Conservation (phyloP, 2,113 vertebrate genomes). For the Motacilla alba region DNA sequence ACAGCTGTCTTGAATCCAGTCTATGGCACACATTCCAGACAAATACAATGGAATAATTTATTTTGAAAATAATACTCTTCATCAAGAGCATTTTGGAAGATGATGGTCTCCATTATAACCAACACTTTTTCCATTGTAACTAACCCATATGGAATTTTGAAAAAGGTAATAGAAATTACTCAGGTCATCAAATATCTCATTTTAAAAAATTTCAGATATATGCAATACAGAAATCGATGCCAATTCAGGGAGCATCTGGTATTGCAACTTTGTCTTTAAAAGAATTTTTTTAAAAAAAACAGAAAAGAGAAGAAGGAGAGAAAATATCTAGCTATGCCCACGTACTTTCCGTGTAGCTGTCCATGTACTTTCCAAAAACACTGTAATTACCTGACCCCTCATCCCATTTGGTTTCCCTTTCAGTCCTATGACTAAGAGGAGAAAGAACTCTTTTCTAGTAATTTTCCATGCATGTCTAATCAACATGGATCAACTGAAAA, state of each 20-base stretch:
- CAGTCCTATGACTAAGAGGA: background rate
- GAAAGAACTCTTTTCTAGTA: background rate
- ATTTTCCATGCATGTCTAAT: background rate
- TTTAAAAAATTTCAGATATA: background rate
- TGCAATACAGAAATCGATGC: background rate
- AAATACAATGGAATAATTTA: slow-evolving; percentile 68
- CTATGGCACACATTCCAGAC: background rate
- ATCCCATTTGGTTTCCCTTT: background rate
- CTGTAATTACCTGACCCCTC: background rate
- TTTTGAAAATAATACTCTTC: slow-evolving; percentile 75
- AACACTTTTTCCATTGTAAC: slow-evolving; percentile 76
- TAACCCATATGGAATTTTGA: slow-evolving; percentile 76
- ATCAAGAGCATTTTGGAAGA: slow-evolving; percentile 74
- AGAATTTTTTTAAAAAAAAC: background rate
- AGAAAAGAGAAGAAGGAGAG: background rate
- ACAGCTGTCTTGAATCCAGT: slow-evolving; percentile 73
- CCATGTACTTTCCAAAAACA: background rate
- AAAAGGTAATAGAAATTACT: slow-evolving; percentile 68
- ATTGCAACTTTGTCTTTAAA: background rate
- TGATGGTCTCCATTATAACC: slow-evolving; percentile 21
- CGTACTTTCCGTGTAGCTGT: background rate
- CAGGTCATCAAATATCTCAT: slow-evolving; percentile 52
- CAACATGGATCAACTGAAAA: background rate
- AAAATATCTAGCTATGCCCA: background rate
- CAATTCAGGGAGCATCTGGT: background rate